Base-by-base conservation (phyloP, 2,797 vertebrate genomes). In the Okamejei kenojei region DNA sequence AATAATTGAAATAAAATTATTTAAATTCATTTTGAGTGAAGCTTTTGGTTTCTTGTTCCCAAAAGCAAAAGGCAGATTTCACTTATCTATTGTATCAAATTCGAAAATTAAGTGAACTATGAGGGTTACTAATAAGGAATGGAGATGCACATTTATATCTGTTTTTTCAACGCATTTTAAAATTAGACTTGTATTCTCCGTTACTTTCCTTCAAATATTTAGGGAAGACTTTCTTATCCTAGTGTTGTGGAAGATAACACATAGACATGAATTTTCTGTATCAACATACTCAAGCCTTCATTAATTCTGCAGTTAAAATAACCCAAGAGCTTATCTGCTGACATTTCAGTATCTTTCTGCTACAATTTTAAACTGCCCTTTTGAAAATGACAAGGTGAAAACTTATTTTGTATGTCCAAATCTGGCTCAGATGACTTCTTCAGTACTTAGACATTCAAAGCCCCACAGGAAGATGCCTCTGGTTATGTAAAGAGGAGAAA, bases 271-370 rank as follows among this genome's bases (percentile, higher is more conserved):
- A n/a, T 74, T 26, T 74, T 29, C 29, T 32, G 4, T 77, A 38
- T 32, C 11, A 77, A 77, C 29, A 77, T 11, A 77, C 76, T 77
- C n/a, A 77, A 32, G 76, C 26, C 8, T 29, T n/a, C 32, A 78
- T 78, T 78, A 78, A 35, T 78, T n/a, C 76, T 78, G 76, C 76
- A 78, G 76, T 78, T 78, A 78, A 78, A 32, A 78, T n/a, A 32
- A 78, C 76, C 76, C n/a, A 35, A 11, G 76, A n/a, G 13, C 11
- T 78, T 11, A 15, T n/a, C 29, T 32, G n/a, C 76, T n/a, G 10
- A 78, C 29, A 78, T 78, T 11, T 11, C 29, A n/a, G 9, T 10
- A 29, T 78, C 76, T 78, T 78, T 10, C 76, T 35, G 13, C n/a
- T 29, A 29, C 9, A n/a, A 77, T 77, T 77, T 29, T 77, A 26